Percentiles rank a stretch among this genome's conserved stretches.
Evolutionary conservation across 2,113 vertebrate genomes (phyloP).

Genomic region (Spheniscus mendiculus): DNA sequence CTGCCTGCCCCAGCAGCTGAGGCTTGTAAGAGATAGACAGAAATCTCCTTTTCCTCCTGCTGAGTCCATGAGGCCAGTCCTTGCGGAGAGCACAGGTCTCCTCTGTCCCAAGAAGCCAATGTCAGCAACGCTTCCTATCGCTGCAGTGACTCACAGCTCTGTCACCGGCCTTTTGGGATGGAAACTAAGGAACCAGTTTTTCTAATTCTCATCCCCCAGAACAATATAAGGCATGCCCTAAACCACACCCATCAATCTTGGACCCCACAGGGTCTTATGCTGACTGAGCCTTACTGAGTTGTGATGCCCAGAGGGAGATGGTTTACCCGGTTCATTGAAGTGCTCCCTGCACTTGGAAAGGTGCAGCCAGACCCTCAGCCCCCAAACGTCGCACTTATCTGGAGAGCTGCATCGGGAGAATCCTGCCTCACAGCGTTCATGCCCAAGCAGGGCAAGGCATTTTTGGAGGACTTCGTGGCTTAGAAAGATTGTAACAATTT

Average conservation of each 20-base stretch:
- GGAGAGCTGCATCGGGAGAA: rapidly evolving
- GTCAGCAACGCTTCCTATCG: neutral
- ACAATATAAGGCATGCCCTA: neutral
- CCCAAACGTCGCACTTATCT: neutral
- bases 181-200: neutral
- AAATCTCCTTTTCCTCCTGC: neutral
- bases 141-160: neutral
- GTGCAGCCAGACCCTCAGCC: neutral
- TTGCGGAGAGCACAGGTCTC: neutral
- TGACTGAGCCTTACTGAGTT: neutral
- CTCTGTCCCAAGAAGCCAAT: neutral
- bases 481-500: neutral
- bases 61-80: rapidly evolving
- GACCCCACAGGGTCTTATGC: neutral
- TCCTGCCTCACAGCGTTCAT: neutral
- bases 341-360: neutral
- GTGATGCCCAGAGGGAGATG: neutral
- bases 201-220: neutral
- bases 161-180: neutral
- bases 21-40: neutral
- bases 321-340: neutral
- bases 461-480: neutral
- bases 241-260: neutral
- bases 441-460: neutral
- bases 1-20: neutral